Conservation (phyloP, 2,797 vertebrate genomes). For the Schizothorax lantsangensis region DNA sequence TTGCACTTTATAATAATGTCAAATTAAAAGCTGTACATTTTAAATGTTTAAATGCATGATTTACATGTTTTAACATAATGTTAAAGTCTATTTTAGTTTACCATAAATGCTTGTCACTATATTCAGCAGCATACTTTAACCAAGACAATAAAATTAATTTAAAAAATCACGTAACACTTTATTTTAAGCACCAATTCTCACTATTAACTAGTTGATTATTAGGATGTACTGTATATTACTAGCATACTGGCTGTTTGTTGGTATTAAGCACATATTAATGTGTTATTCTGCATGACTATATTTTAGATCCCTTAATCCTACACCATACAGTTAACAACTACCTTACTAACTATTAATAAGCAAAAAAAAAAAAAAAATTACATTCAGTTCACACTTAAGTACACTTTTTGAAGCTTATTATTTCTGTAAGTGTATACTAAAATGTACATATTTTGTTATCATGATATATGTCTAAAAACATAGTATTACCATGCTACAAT, state of each 20-base stretch:
- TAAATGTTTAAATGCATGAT: too few relatives aligned
- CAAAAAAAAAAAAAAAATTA: background rate
- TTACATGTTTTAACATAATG: too few relatives aligned
- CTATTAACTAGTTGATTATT: background rate
- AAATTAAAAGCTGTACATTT: too few relatives aligned
- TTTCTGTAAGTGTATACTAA: too few relatives aligned
- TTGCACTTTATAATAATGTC: too few relatives aligned
- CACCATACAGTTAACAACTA: too few relatives aligned
- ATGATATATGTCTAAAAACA: background rate
- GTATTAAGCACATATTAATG: background rate
- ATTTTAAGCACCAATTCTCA: background rate
- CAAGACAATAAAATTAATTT: background rate
- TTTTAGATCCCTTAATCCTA: background rate
- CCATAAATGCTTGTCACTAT: too few relatives aligned
- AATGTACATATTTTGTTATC: background rate
- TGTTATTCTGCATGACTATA: background rate
- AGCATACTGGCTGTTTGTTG: background rate
- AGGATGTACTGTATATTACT: background rate
- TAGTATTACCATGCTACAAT: background rate
- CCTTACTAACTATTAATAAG: too few relatives aligned
- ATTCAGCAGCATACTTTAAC: too few relatives aligned
- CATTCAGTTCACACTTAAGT: background rate
- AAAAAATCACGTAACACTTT: background rate
- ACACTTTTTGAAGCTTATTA: background rate
- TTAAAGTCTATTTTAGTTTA: too few relatives aligned